phyloP scores from a whole-genome alignment of 2,113 vertebrate species.

The Marmota monax region DNA sequence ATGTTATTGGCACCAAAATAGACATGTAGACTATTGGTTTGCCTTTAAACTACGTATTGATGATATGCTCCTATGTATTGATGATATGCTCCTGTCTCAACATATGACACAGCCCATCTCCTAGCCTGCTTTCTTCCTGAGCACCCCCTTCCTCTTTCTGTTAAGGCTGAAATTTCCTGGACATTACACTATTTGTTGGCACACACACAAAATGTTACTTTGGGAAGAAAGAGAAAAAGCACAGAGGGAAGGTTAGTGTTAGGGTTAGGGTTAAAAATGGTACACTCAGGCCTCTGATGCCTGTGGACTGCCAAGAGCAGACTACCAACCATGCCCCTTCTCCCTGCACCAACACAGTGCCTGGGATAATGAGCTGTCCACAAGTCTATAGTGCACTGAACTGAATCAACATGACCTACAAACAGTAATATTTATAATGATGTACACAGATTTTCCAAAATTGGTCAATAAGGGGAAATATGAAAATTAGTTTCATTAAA shows the following conservation, averaged over 20 bases:
- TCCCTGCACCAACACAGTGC: background rate
- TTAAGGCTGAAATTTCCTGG: conserved; percentile 17
- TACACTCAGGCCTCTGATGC: no score
- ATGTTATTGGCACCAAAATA: no score
- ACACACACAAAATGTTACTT: background rate
- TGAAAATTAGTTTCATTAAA: conserved; percentile 68
- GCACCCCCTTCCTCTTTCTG: background rate
- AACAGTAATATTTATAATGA: conserved; percentile 53
- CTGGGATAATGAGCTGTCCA: no score
- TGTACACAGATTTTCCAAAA: conserved; percentile 69
- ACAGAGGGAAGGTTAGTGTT: no score
- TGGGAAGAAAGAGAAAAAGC: background rate
- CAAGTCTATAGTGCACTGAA: background rate
- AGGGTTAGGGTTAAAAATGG: no score
- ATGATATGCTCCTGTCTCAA: background rate
- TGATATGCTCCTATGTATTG: background rate
- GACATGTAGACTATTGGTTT: no score
- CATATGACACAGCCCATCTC: background rate
- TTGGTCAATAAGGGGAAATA: conserved; percentile 71
- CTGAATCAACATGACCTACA: background rate
- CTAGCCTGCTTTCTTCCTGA: background rate
- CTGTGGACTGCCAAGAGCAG: no score
- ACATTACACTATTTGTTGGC: background rate
- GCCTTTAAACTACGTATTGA: background rate
- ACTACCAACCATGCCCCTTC: background rate